Conservation (phyloP, 2,113 vertebrate genomes). For the Pavo muticus region DNA sequence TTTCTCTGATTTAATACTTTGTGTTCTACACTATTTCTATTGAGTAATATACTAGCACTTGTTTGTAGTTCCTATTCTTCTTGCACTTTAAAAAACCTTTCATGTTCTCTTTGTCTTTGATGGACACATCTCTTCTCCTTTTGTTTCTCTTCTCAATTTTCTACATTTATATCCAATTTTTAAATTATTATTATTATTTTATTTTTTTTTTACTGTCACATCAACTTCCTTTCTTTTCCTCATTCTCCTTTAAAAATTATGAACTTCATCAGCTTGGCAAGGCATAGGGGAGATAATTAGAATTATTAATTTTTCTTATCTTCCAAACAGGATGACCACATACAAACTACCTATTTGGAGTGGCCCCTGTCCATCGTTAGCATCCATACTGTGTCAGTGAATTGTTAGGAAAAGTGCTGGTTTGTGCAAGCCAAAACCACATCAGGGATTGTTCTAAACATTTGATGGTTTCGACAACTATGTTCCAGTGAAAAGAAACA, state of each 20-base stretch:
- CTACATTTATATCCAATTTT: not conserved
- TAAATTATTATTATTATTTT: not conserved
- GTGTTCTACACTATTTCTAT: not conserved
- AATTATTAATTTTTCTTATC: not conserved
- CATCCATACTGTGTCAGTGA: not conserved
- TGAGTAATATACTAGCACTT: not conserved
- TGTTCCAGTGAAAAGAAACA: rapidly evolving
- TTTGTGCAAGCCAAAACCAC: not conserved
- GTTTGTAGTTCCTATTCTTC: not conserved
- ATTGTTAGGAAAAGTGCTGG: not conserved
- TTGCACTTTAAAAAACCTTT: not conserved
- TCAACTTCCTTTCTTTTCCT: not conserved
- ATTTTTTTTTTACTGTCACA: not conserved
- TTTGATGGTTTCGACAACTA: not conserved
- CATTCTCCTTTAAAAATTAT: not conserved
- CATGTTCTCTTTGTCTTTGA: not conserved
- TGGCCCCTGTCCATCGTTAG: not conserved
- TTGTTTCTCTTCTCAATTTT: not conserved
- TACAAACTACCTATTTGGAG: not conserved
- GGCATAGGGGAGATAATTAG: not conserved
- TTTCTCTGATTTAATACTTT: not conserved
- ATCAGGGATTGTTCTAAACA: not conserved
- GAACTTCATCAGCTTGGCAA: not conserved
- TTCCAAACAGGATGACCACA: not conserved
- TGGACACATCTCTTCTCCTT: not conserved